Percentiles rank a stretch among this genome's conserved stretches.
Conservation (phyloP, 2,888 invertebrate genomes). For the Chromoteleia sp. region DNA sequence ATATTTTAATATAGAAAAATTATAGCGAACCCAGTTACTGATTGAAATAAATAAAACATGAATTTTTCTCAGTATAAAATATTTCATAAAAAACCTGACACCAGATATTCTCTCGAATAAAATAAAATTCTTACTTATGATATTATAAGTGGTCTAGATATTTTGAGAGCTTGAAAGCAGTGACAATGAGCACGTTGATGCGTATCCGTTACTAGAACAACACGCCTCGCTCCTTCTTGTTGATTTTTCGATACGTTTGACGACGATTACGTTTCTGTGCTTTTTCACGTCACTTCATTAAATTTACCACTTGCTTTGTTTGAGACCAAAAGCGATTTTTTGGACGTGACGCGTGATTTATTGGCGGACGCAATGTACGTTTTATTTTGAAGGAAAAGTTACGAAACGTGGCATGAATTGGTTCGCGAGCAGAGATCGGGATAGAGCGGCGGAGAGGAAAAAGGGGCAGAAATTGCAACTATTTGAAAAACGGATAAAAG, state of each 20-base stretch:
- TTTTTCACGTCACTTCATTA: slow-evolving; percentile 39
- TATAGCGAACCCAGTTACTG: too few relatives aligned
- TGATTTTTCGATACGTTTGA: slow-evolving; percentile 47
- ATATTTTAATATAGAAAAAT: too few relatives aligned
- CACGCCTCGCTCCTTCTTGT: slow-evolving; percentile 63
- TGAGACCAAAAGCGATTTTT: slow-evolving; percentile 1
- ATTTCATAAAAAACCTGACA: too few relatives aligned
- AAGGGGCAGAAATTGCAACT: slow-evolving; percentile 10
- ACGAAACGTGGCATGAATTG: neutral
- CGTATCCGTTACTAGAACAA: slow-evolving; percentile 80
- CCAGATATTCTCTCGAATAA: neutral
- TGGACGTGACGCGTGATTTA: slow-evolving; percentile 1
- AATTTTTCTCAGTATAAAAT: too few relatives aligned
- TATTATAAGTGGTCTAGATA: slow-evolving; percentile 20
- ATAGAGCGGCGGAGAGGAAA: slow-evolving; percentile 15
- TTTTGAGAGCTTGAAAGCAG: slow-evolving; percentile 22
- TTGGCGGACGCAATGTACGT: neutral
- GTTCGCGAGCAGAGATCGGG: neutral
- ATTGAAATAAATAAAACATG: too few relatives aligned
- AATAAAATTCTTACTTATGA: slow-evolving; percentile 5
- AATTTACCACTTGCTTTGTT: slow-evolving; percentile 39
- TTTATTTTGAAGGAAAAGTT: slow-evolving; percentile 23
- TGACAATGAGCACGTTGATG: slow-evolving; percentile 80
- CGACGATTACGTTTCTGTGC: slow-evolving; percentile 32
- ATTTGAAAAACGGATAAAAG: slow-evolving; percentile 32